Evolutionary conservation across 1,140 invertebrate genomes (phyloP).

Genomic region (Ctenoplectra terminalis): DNA sequence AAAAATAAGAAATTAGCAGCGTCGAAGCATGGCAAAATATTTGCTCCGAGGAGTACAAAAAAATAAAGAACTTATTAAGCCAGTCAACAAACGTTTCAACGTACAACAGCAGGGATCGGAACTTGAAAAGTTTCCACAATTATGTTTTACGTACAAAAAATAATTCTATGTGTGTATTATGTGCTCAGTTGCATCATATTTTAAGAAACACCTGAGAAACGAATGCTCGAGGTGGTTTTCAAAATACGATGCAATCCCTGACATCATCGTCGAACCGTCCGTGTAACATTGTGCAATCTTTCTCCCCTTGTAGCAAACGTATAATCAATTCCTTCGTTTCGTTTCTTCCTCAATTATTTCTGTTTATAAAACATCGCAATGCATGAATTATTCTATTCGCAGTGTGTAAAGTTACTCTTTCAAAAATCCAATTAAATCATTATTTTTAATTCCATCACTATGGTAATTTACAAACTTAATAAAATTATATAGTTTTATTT

Average conservation of each 20-base stretch:
- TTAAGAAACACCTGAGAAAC: background rate
- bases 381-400: background rate
- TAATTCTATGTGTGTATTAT: background rate
- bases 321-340: slow-evolving; percentile 2
- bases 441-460: too few species aligned
- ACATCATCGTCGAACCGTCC: background rate
- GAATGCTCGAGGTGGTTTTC: background rate
- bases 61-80: background rate
- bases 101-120: fast-evolving
- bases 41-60: background rate
- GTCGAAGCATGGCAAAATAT: background rate
- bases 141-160: background rate
- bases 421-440: too few species aligned
- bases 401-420: background rate
- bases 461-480: too few species aligned
- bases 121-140: background rate
- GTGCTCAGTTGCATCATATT: too few species aligned
- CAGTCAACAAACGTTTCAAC: background rate
- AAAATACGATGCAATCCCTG: background rate
- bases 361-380: background rate
- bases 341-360: background rate
- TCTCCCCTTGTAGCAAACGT: slow-evolving; percentile 3
- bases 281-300: background rate
- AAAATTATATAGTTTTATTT: too few species aligned
- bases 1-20: background rate